phyloP scores from a whole-genome alignment of 1,140 invertebrate genomes.

The Ceratitis capitata region DNA sequence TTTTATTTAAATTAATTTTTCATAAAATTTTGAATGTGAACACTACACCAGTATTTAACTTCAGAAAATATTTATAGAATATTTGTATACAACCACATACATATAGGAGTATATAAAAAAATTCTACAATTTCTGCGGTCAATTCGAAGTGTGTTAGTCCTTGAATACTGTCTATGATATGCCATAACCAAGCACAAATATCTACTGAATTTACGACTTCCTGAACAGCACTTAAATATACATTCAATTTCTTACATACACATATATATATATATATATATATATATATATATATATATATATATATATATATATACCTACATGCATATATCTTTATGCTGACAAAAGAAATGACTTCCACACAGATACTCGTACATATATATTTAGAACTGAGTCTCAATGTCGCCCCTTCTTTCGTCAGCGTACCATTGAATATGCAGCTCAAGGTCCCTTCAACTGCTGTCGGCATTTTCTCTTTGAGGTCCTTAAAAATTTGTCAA shows the following conservation, averaged over 20 bases:
- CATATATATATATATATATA: not conserved
- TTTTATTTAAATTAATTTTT: too few species aligned
- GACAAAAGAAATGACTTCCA: not conserved
- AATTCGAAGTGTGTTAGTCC: not conserved
- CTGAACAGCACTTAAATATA: not conserved
- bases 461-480: conserved; percentile 30
- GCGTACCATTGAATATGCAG: not conserved
- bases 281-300: not conserved
- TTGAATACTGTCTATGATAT: not conserved
- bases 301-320: not conserved
- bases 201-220: conserved; percentile 5
- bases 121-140: not conserved
- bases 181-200: not conserved
- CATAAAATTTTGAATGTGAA: too few species aligned
- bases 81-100: not conserved
- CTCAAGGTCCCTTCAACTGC: not conserved
- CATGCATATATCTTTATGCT: not conserved
- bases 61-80: too few species aligned
- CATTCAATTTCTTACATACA: too few species aligned
- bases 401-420: too few species aligned
- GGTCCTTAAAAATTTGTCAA: conserved; percentile 38
- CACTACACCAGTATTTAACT: too few species aligned
- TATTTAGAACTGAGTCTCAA: too few species aligned
- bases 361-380: not conserved
- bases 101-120: not conserved